Percentiles rank a stretch among this genome's conserved stretches.
phyloP scores from a whole-genome alignment of 1,140 invertebrate species.

The Dreissena rostriformis region DNA sequence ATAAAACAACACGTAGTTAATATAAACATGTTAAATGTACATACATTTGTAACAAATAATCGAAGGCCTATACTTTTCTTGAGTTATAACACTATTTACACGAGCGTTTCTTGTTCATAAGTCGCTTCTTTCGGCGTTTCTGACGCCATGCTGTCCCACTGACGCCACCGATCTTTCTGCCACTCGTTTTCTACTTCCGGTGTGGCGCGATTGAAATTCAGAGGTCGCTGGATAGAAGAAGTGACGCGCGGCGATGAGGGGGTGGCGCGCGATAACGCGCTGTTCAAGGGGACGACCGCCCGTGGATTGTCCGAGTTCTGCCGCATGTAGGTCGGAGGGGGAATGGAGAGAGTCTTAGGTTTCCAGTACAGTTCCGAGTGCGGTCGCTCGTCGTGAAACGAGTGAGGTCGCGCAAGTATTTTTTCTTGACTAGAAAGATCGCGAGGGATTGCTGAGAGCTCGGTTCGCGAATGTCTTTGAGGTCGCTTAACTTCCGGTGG shows the following conservation, averaged over 20 bases:
- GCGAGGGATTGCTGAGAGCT: slow-evolving; percentile 30
- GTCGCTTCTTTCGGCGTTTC: slow-evolving; percentile 34
- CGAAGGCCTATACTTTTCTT: too few species aligned
- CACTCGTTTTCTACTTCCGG: slow-evolving; percentile 54
- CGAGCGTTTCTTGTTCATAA: slow-evolving; percentile 55
- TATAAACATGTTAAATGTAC: too few species aligned
- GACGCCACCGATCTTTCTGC: slow-evolving; percentile 52
- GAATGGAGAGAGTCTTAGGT: slow-evolving; percentile 55
- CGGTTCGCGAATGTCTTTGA: slow-evolving; percentile 28
- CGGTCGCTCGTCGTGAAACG: slow-evolving; percentile 41
- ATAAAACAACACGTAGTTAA: too few species aligned
- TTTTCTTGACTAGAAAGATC: slow-evolving; percentile 45
- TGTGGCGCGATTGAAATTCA: slow-evolving; percentile 46
- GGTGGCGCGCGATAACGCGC: not conserved
- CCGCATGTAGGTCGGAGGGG: slow-evolving; percentile 35
- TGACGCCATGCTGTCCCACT: slow-evolving; percentile 49
- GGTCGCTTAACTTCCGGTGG: slow-evolving; percentile 45
- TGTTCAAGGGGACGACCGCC: slow-evolving; percentile 1
- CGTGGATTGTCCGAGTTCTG: slow-evolving; percentile 28
- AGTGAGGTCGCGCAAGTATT: slow-evolving; percentile 35
- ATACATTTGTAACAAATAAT: too few species aligned
- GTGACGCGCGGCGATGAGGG: slow-evolving; percentile 46
- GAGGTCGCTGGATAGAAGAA: slow-evolving; percentile 52
- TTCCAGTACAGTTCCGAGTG: slow-evolving; percentile 41
- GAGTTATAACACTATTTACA: slow-evolving; percentile 5